phyloP scores from a whole-genome alignment of 2,888 invertebrate species.

The Emmelina monodactyla region DNA sequence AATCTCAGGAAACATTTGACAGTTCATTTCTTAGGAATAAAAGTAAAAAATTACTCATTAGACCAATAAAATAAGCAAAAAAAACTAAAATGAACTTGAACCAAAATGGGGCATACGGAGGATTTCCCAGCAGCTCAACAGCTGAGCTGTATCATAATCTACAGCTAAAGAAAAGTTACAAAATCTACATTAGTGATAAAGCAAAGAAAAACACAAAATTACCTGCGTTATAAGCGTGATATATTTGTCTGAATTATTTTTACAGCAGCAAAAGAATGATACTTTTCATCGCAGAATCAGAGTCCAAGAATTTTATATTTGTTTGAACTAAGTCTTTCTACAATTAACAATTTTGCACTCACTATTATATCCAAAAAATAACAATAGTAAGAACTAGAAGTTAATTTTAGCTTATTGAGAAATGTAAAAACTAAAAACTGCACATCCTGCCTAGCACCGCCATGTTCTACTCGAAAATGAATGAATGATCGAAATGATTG shows the following conservation, averaged over 20 bases:
- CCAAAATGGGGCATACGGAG: slow-evolving; percentile 40
- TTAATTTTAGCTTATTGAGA: slow-evolving; percentile 27
- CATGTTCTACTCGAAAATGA: slow-evolving; percentile 48
- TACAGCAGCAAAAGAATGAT: slow-evolving; percentile 60
- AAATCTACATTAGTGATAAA: slow-evolving; percentile 13
- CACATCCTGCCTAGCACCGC: slow-evolving; percentile 63
- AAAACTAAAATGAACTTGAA: slow-evolving; percentile 44
- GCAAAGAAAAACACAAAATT: slow-evolving; percentile 36
- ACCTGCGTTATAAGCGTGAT: slow-evolving; percentile 47
- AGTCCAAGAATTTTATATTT: too few relatives aligned
- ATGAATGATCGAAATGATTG: slow-evolving; percentile 23
- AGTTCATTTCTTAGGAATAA: too few relatives aligned
- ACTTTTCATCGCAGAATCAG: slow-evolving; percentile 56
- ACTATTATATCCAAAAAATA: too few relatives aligned
- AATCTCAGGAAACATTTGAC: background rate
- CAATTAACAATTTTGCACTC: too few relatives aligned
- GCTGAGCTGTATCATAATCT: too few relatives aligned
- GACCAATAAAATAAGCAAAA: slow-evolving; percentile 28
- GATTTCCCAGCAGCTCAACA: background rate
- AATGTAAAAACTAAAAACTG: slow-evolving; percentile 53
- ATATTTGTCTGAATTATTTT: slow-evolving; percentile 64
- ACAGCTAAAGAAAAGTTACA: background rate
- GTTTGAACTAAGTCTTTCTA: too few relatives aligned
- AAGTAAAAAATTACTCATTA: too few relatives aligned
- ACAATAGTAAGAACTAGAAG: too few relatives aligned